Base-by-base conservation (phyloP, 2,113 vertebrate genomes). In the Chascanopsetta lugubris region DNA sequence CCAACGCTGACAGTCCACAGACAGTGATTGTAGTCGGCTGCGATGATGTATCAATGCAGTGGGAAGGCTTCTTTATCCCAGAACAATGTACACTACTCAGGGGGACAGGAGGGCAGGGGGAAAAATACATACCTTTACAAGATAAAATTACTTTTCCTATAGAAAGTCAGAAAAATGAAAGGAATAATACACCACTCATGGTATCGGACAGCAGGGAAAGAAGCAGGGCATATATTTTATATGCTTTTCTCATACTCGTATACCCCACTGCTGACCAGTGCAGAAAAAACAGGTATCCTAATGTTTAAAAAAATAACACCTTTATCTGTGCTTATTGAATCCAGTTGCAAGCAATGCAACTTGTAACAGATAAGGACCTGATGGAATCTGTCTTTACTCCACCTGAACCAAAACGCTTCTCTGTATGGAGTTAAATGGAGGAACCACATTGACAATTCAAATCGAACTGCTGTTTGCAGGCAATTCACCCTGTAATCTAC, bases 291-390 rank as follows among this genome's bases (percentile, higher is more conserved):
- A 91, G 82, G 68, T 86, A 85, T 90, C 75, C 91, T 94, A 94
- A 95, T 94, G 94, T 96, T 96, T 95, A 93, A 48, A 46, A n/a
- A 94, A 95, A 96, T 89, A 93, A 91, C 86, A 90, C 88, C 71
- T 93, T 94, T 94, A 94, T 95, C 93, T 92, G 92, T 89, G 87
- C 89, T 88, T 91, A 93, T 92, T 29, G 67, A 94, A 94, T 93
- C 89, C 90, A 93, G 92, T 92, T 93, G 94, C 94, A 92, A 94
- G 91, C 93, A 76, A 93, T 94, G 93, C 93, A 93, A 88, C 90
- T 92, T 94, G 90, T 94, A 93, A 93, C 93, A 94, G 93, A 94
- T 93, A 96, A 93, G 85, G 84, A 85, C 75, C 87, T 93, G 93
- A 94, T 95, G 91, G 90, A 92, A 94, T 96, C 93, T 94, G 94